These are phyloP conservation scores for Tetramorium bicarinatum DNA, from an alignment of 2,888 invertebrate species.

Conservation along the genomic window DNA sequence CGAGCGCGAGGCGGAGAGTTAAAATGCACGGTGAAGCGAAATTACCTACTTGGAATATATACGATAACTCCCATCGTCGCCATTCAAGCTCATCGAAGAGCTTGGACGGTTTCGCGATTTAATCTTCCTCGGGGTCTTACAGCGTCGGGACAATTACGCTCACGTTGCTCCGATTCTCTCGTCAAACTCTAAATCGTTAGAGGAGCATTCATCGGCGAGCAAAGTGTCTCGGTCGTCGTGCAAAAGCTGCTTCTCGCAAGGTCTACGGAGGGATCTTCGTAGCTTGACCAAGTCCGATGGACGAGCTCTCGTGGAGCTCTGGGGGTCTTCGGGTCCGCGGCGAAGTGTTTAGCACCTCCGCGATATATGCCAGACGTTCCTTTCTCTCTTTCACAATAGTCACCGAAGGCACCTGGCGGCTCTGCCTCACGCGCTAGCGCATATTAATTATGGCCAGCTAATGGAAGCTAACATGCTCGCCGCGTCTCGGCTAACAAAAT, in stretches of 20 bases:
- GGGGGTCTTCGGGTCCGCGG: slow-evolving; percentile 44
- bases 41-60: slow-evolving; percentile 83
- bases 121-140: neutral
- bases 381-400: slow-evolving; percentile 78
- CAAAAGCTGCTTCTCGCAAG: neutral
- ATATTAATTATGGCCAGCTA: slow-evolving; percentile 61
- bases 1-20: neutral
- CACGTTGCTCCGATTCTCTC: neutral
- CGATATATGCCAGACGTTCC: slow-evolving; percentile 71
- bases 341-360: slow-evolving; percentile 71
- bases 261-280: slow-evolving; percentile 20
- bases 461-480: slow-evolving; percentile 27
- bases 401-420: slow-evolving; percentile 52
- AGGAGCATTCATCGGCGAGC: neutral
- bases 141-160: neutral
- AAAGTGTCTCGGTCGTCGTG: neutral
- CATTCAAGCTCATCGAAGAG: slow-evolving; percentile 77
- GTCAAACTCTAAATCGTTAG: neutral
- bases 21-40: slow-evolving; percentile 7
- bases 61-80: slow-evolving; percentile 84
- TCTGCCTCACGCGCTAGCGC: slow-evolving; percentile 53
- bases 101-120: slow-evolving; percentile 1
- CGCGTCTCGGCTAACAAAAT: slow-evolving; percentile 25
- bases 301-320: neutral
- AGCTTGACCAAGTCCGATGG: neutral